Evolutionary conservation across 2,113 vertebrate genomes (phyloP), one percentile per base, ranked within the genome.

Genomic region (Aix galericulata): DNA sequence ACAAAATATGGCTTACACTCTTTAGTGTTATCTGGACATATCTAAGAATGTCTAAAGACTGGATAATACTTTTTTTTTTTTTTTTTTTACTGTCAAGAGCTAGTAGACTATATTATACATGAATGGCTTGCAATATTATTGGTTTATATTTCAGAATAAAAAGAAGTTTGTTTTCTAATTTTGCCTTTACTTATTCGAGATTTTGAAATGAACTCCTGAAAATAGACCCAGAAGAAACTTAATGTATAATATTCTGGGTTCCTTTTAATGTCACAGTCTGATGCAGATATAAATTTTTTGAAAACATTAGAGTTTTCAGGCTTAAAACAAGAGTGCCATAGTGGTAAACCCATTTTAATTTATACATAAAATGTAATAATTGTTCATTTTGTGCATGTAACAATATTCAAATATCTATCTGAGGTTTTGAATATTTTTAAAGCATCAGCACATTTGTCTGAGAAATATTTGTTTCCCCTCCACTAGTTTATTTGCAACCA

Each of bases 51-150:
- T 36, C 18, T 68, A 55, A 18, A 91, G 32, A 86, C 25, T 89
- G 17, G 44, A 29, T 68, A 66, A 74, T 77, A 27, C 13, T 20
- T 56, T 32, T 31, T 56, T 56, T 31, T 53, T 72, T 58, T 36
- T n/a, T 83, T 74, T 66, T 56, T 18, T 36, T 88, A 31, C 23
- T 71, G 1, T 76, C 25, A 79, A 77, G 44, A 82, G 80, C 42
- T 72, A 87, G 34, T 92, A 72, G 20, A 87, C 40, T 86, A 68
- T 92, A 95, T 96, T 96, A 82, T 95, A 94, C 82, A 88, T 91
- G 94, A 94, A 93, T 97, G 88, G 83, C 93, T 95, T 82, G 40
- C 80, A 81, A 86, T 95, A 79, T 69, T 8, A 59, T 58, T 72
- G 25, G 8, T 73, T 93, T 80, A 17, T 85, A 48, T 84, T 96